phyloP scores from a whole-genome alignment of 2,113 vertebrate genomes.

The Alces alces region DNA sequence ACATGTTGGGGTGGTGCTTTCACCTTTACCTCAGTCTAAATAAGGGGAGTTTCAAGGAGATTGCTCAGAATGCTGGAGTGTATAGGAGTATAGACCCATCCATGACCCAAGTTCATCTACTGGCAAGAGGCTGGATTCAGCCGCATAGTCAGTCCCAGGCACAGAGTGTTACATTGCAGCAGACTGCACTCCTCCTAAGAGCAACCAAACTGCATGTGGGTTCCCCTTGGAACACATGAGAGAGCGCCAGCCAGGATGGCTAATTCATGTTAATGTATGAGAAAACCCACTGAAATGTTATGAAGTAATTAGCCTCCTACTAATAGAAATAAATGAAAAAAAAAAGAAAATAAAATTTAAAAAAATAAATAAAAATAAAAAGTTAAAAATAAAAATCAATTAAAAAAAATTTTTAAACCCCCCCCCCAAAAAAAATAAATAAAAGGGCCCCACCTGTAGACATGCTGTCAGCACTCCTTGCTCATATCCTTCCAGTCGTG shows the following conservation, averaged over 20 bases:
- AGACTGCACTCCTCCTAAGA: background rate
- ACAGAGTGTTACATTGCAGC: background rate
- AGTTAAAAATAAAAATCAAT: too few relatives aligned
- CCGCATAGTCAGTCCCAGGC: rapidly evolving
- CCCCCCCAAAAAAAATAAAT: too few relatives aligned
- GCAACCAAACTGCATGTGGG: background rate
- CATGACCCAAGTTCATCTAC: background rate
- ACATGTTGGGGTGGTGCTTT: background rate
- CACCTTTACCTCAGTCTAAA: background rate
- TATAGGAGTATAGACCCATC: background rate
- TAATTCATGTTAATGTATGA: too few relatives aligned
- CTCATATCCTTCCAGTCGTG: background rate
- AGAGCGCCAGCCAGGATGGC: background rate
- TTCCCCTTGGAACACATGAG: rapidly evolving
- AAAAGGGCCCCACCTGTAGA: background rate
- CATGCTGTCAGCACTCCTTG: background rate
- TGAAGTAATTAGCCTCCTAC: too few relatives aligned
- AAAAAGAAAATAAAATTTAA: too few relatives aligned
- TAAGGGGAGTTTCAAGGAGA: background rate
- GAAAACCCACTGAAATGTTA: too few relatives aligned
- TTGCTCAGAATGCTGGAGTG: background rate
- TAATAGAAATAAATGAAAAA: too few relatives aligned
- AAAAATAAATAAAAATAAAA: too few relatives aligned
- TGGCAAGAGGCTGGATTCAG: background rate
- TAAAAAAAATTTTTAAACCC: too few relatives aligned